Conservation (phyloP, 2,113 vertebrate genomes). For the Holacanthus passer region DNA sequence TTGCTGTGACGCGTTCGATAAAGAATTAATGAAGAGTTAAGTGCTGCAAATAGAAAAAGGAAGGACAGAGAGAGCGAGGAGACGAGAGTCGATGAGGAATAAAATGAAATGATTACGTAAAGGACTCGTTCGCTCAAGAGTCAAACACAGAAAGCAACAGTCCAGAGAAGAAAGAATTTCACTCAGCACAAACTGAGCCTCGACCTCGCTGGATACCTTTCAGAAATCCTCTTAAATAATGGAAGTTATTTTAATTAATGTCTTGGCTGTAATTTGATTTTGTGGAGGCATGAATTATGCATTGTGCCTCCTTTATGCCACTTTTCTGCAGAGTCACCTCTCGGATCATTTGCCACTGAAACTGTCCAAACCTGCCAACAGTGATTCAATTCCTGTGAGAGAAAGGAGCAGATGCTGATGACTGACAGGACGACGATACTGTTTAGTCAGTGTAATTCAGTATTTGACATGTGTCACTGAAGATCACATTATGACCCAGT, state of each 20-base stretch:
- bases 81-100: not conserved
- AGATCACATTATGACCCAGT: not conserved
- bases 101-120: not conserved
- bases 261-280: not conserved
- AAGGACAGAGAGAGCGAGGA: not conserved
- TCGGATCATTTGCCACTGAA: not conserved
- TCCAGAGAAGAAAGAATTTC: not conserved
- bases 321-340: not conserved
- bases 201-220: not conserved
- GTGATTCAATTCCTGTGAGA: not conserved
- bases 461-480: not conserved
- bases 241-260: not conserved
- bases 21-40: not conserved
- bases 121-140: not conserved
- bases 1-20: not conserved
- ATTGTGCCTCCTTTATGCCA: not conserved
- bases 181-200: not conserved
- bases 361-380: not conserved
- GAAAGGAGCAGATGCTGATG: slow-evolving; percentile 3
- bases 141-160: no score
- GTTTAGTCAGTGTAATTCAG: not conserved
- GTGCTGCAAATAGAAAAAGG: not conserved
- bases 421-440: not conserved
- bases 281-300: not conserved
- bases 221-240: not conserved